Evolutionary conservation across 2,797 vertebrate species (phyloP).

Genomic region (Carapus acus): DNA sequence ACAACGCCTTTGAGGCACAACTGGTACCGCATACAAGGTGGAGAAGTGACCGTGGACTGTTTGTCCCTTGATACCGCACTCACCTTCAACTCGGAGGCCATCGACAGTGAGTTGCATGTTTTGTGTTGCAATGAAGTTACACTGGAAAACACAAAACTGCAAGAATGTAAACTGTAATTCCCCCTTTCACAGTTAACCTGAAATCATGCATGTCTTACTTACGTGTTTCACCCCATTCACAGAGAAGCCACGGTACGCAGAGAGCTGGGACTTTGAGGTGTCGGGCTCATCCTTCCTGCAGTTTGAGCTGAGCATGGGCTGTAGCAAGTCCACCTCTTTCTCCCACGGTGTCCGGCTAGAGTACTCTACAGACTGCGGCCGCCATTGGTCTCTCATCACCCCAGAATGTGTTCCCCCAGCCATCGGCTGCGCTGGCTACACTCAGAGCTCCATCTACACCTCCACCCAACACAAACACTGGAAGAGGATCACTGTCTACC

Average conservation of each 20-base stretch:
- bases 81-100: slow-evolving; percentile 85
- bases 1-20: slow-evolving; percentile 85
- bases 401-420: slow-evolving; percentile 94
- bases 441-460: slow-evolving; percentile 88
- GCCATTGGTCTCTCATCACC: slow-evolving; percentile 88
- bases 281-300: slow-evolving; percentile 91
- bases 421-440: slow-evolving; percentile 92
- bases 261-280: slow-evolving; percentile 98
- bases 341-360: slow-evolving; percentile 85
- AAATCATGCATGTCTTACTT: no score
- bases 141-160: slow-evolving; percentile 1
- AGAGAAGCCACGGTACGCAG: slow-evolving; percentile 93
- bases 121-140: no score
- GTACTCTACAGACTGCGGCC: slow-evolving; percentile 89
- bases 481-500: slow-evolving; percentile 90
- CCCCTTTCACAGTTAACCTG: no score
- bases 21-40: slow-evolving; percentile 97
- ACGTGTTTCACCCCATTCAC: slow-evolving; percentile 17
- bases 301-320: slow-evolving; percentile 96
- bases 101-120: slow-evolving; percentile 73
- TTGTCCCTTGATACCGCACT: slow-evolving; percentile 90
- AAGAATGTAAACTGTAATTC: background rate
- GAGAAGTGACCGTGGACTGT: slow-evolving; percentile 91
- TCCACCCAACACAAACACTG: slow-evolving; percentile 91
- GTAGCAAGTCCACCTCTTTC: slow-evolving; percentile 85